Evolutionary conservation across 2,113 vertebrate genomes (phyloP).

Genomic region (Leucopsar rothschildi): DNA sequence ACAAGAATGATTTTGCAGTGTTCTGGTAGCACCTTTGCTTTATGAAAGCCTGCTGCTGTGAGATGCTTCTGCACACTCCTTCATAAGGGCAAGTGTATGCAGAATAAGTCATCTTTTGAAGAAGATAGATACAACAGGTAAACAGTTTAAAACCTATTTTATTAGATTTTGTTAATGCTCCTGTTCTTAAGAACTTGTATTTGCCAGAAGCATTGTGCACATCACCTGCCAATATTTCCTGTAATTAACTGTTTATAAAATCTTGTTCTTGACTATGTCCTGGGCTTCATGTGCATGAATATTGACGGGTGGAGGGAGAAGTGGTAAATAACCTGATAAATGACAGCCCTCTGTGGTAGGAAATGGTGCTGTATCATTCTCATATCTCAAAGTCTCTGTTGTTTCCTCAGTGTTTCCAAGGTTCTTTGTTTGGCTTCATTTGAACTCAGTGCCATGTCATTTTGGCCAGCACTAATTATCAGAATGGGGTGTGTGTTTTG

Average conservation of each 20-base stretch:
- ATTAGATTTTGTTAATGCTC: not conserved
- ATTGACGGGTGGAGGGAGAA: not conserved
- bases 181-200: not conserved
- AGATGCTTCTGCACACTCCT: not conserved
- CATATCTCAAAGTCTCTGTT: not conserved
- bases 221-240: not conserved
- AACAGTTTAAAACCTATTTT: not conserved
- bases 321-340: not conserved
- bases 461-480: not conserved
- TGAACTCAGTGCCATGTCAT: not conserved
- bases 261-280: not conserved
- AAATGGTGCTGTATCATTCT: not conserved
- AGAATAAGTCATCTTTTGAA: not conserved
- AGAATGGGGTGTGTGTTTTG: not conserved
- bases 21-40: not conserved
- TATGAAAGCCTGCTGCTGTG: not conserved
- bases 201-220: not conserved
- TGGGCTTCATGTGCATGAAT: not conserved
- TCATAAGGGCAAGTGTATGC: not conserved
- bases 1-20: not conserved
- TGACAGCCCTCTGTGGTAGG: not conserved
- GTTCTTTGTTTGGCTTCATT: not conserved
- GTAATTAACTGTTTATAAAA: not conserved
- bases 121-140: not conserved
- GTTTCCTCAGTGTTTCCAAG: slow-evolving; percentile 1